These are phyloP conservation scores for Heterodera filipjevi DNA, from an alignment of 2,888 invertebrate species.

Conservation along the genomic window DNA sequence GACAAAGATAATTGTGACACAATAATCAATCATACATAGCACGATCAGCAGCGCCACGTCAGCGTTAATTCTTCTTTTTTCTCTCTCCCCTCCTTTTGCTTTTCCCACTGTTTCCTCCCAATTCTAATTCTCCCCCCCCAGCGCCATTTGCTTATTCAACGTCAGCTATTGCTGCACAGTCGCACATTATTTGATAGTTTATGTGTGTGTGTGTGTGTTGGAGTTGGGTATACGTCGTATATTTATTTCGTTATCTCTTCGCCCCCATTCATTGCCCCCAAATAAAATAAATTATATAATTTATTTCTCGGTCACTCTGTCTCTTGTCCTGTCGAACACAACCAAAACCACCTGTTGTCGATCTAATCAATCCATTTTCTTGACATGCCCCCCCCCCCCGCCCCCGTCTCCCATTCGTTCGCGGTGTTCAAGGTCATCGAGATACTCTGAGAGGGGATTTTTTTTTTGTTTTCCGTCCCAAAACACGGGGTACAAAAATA, in stretches of 20 bases:
- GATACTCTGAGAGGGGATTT: background rate
- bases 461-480: background rate
- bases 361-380: background rate
- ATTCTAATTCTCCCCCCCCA: background rate
- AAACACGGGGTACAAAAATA: background rate
- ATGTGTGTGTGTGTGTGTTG: too few relatives aligned
- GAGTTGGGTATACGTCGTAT: too few relatives aligned
- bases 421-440: background rate
- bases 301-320: background rate
- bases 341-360: background rate
- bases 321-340: background rate
- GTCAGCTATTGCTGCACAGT: background rate
- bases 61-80: background rate
- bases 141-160: constrained; percentile 2
- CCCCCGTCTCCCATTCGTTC: background rate
- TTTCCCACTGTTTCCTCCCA: background rate
- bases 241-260: too few relatives aligned
- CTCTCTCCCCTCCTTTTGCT: background rate
- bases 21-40: background rate
- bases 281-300: too few relatives aligned
- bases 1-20: too few relatives aligned
- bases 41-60: constrained; percentile 3
- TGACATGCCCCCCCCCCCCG: background rate
- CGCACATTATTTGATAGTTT: background rate
- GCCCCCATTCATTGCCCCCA: too few relatives aligned